phyloP scores from a whole-genome alignment of 1,140 invertebrate species.

The Magallana gigas region DNA sequence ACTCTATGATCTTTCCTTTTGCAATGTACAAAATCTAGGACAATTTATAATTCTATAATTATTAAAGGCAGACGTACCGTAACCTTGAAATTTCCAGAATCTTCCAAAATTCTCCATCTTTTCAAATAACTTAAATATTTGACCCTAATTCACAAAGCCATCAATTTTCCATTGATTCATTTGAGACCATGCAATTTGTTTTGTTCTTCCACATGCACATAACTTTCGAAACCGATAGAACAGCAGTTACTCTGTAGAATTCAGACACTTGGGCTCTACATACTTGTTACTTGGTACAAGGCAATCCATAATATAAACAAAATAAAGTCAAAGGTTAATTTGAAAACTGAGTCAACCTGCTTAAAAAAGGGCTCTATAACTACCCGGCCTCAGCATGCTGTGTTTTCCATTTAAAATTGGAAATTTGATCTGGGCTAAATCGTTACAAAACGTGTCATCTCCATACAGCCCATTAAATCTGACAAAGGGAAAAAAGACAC shows the following conservation, averaged over 20 bases:
- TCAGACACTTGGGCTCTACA: neutral
- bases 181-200: neutral
- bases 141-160: neutral
- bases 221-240: neutral
- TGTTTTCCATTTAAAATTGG: constrained; percentile 11
- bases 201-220: neutral
- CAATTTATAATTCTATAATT: no score
- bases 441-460: constrained; percentile 10
- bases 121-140: no score
- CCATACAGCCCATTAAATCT: neutral
- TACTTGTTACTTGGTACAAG: neutral
- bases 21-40: no score
- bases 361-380: neutral
- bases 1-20: no score
- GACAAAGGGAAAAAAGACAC: neutral
- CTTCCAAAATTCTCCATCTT: no score
- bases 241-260: neutral
- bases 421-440: constrained; percentile 3
- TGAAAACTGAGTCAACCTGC: neutral
- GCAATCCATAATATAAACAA: neutral
- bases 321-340: constrained; percentile 15
- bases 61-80: no score
- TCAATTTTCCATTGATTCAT: neutral
- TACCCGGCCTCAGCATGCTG: neutral
- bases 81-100: no score